phyloP scores from a whole-genome alignment of 2,797 vertebrate species.

The Hemitrygon akajei region DNA sequence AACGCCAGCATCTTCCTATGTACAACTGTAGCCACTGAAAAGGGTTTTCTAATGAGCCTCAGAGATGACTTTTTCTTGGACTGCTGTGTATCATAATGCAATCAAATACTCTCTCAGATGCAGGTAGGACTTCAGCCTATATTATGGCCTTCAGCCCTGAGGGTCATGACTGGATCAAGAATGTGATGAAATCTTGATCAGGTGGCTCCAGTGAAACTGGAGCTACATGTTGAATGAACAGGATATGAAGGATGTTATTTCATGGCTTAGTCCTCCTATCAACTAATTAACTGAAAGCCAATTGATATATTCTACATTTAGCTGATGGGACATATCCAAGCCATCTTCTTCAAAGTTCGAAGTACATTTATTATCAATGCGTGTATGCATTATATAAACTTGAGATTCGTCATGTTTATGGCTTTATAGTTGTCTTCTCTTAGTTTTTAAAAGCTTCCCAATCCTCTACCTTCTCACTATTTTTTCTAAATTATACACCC shows the following conservation, averaged over 20 bases:
- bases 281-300: neutral
- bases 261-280: neutral
- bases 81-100: neutral
- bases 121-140: too few species aligned
- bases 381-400: too few species aligned
- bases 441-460: too few species aligned
- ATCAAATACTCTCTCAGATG: neutral
- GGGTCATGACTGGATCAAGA: neutral
- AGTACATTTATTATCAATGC: too few species aligned
- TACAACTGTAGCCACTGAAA: neutral
- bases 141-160: neutral
- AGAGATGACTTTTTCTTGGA: neutral
- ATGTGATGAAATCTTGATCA: neutral
- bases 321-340: neutral
- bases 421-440: too few species aligned
- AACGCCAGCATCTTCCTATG: neutral
- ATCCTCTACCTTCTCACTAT: too few species aligned
- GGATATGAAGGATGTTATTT: neutral
- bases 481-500: too few species aligned
- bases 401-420: too few species aligned
- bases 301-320: neutral
- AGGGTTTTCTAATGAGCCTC: neutral
- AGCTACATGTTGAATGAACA: neutral
- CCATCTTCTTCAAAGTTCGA: neutral
- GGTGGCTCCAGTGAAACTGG: neutral